phyloP scores from a whole-genome alignment of 1,140 invertebrate genomes.

The Drosophila azteca region DNA sequence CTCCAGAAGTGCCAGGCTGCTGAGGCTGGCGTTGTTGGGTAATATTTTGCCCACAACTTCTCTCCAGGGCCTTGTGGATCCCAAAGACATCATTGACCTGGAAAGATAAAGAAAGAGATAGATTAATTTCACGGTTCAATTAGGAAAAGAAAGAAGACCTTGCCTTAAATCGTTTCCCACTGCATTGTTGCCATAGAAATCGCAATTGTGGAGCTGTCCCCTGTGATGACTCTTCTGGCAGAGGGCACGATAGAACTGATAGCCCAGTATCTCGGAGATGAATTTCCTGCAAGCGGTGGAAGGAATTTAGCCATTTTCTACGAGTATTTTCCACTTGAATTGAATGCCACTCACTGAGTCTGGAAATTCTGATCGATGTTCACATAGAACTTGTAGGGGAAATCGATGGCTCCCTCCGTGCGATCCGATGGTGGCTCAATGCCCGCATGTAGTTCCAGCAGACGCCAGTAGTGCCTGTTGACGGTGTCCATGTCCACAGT shows the following conservation, averaged over 20 bases:
- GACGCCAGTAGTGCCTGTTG: conserved; percentile 86
- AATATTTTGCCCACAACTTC: conserved; percentile 85
- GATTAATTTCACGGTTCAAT: background rate
- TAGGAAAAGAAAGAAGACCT: background rate
- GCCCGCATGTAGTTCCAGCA: conserved; percentile 86
- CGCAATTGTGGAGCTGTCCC: conserved; percentile 85
- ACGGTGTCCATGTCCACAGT: conserved; percentile 83
- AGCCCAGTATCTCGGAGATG: conserved; percentile 76
- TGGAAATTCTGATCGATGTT: conserved; percentile 75
- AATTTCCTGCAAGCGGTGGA: conserved; percentile 57
- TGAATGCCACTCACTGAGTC: conserved; percentile 57
- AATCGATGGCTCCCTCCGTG: conserved; percentile 86
- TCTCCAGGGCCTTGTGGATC: conserved; percentile 86
- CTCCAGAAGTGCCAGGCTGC: conserved; percentile 78
- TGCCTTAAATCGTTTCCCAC: conserved; percentile 84
- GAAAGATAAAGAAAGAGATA: too few relatives aligned
- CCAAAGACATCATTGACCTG: conserved; percentile 85
- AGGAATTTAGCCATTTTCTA: background rate
- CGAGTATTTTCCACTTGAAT: background rate
- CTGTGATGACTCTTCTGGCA: conserved; percentile 86
- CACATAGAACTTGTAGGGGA: conserved; percentile 84
- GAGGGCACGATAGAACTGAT: conserved; percentile 86
- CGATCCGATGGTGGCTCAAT: conserved; percentile 85
- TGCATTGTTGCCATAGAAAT: conserved; percentile 85
- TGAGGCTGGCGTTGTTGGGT: conserved; percentile 84